Base-by-base conservation (phyloP, 2,113 vertebrate genomes). In the Steatornis caripensis region DNA sequence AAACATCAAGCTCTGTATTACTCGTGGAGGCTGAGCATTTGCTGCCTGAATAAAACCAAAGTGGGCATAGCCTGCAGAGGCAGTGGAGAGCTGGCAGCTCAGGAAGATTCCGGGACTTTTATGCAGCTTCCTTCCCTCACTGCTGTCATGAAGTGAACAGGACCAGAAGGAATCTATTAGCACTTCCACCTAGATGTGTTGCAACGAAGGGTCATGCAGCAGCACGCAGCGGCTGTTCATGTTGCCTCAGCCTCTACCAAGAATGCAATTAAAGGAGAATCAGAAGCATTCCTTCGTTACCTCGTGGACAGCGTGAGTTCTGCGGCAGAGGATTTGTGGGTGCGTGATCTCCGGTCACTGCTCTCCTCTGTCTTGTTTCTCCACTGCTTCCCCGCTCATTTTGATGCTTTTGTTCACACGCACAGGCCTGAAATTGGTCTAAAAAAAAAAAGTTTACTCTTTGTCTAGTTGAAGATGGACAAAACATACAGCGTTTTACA, bases 91-190 rank as follows among this genome's bases (percentile, higher is more conserved):
- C 94, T 84, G 88, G 88, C 87, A 71, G 75, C 39, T 34, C 29
- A 4, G 45, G 60, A 79, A 39, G 62, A 53, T 60, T 53, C 15
- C 0, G 55, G 69, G 65, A 78, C 53, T 89, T 85, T 18, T 20
- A 17, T 26, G n/a, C 53, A 36, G 79, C 75, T 77, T 80, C 69
- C 65, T 87, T 37, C 61, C 54, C 57, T 49, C 10, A 8, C 62
- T 15, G 77, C 68, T 84, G 81, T 39, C 85, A 84, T 15, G 39
- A 68, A 74, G 60, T 3, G 79, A 84, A 60, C 66, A 51, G 84
- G 84, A 95, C 71, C 87, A 91, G 91, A 81, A 95, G 94, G 94
- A 89, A 93, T 93, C 80, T 77, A 57, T 85, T 82, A 84, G 58
- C 91, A 53, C 92, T 95, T 91, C 91, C 94, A 89, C 81, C 80